These are phyloP conservation scores for Calephelis virginiensis DNA, from an alignment of 1,140 invertebrate genomes.

Conservation along the genomic window DNA sequence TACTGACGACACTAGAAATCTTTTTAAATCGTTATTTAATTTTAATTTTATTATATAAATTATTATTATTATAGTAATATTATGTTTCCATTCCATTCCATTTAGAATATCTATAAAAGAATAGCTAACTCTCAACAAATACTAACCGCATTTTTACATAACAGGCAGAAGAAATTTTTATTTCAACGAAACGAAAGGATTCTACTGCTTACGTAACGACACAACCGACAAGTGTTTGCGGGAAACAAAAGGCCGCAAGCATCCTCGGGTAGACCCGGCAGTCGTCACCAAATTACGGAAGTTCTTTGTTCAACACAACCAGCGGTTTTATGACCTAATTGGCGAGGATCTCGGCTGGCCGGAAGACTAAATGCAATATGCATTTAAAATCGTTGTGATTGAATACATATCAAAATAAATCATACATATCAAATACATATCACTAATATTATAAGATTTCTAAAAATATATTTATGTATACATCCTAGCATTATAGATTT, in stretches of 20 bases:
- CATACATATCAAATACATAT: slow-evolving; percentile 68
- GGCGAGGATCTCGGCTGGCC: slow-evolving; percentile 95
- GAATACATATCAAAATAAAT: slow-evolving; percentile 64
- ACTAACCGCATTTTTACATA: slow-evolving; percentile 23
- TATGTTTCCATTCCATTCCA: too few relatives aligned
- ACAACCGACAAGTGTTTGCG: slow-evolving; percentile 93
- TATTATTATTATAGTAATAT: too few relatives aligned
- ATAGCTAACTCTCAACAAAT: too few relatives aligned
- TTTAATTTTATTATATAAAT: too few relatives aligned
- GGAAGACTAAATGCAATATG: slow-evolving; percentile 80
- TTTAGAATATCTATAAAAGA: too few relatives aligned
- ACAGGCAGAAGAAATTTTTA: slow-evolving; percentile 93
- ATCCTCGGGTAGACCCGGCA: slow-evolving; percentile 90
- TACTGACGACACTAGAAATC: too few relatives aligned
- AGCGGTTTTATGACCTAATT: slow-evolving; percentile 95
- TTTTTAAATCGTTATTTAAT: too few relatives aligned
- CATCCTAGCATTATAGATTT: slow-evolving; percentile 42
- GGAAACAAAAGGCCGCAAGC: slow-evolving; percentile 95
- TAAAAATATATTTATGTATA: slow-evolving; percentile 72
- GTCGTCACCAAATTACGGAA: slow-evolving; percentile 92
- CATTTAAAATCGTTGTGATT: slow-evolving; percentile 50
- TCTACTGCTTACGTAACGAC: slow-evolving; percentile 95
- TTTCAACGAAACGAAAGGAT: slow-evolving; percentile 98
- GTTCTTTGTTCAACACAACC: slow-evolving; percentile 97
- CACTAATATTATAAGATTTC: slow-evolving; percentile 62